Conservation (phyloP, 2,113 vertebrate genomes). For the Cynocephalus volans region DNA sequence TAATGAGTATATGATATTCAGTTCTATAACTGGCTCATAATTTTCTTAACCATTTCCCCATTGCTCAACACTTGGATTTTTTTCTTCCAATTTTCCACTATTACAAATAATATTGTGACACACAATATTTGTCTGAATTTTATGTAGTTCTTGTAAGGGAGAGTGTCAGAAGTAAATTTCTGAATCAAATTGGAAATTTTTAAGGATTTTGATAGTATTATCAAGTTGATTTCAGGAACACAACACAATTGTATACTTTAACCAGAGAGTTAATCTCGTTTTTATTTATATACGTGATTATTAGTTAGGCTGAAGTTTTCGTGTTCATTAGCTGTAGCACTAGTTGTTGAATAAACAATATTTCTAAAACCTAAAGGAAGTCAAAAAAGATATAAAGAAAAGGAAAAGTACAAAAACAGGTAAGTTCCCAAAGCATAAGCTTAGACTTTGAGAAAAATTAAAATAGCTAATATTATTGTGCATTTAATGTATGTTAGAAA, state of each 20-base stretch:
- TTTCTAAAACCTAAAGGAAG: constrained; percentile 3
- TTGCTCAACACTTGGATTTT: background rate
- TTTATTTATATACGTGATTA: background rate
- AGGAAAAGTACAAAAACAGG: constrained; percentile 9
- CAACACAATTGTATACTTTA: background rate
- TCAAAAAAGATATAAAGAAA: background rate
- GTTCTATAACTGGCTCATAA: background rate
- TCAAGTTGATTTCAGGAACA: background rate
- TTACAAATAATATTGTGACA: background rate
- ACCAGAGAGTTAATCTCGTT: background rate
- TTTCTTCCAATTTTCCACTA: background rate
- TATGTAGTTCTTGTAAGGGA: background rate
- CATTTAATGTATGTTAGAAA: constrained; percentile 18
- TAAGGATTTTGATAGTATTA: background rate
- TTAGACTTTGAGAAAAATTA: constrained; percentile 6
- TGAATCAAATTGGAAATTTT: background rate
- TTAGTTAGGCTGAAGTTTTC: background rate
- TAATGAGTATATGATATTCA: background rate
- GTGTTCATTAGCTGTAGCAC: background rate
- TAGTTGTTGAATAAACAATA: background rate
- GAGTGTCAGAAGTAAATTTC: background rate
- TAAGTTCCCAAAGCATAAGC: background rate
- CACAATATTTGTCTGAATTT: background rate
- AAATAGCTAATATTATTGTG: background rate
- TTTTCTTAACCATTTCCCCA: background rate